Percentiles rank a stretch among this genome's conserved stretches.
Conservation (phyloP, 1,140 invertebrate genomes). For the Homarus americanus region DNA sequence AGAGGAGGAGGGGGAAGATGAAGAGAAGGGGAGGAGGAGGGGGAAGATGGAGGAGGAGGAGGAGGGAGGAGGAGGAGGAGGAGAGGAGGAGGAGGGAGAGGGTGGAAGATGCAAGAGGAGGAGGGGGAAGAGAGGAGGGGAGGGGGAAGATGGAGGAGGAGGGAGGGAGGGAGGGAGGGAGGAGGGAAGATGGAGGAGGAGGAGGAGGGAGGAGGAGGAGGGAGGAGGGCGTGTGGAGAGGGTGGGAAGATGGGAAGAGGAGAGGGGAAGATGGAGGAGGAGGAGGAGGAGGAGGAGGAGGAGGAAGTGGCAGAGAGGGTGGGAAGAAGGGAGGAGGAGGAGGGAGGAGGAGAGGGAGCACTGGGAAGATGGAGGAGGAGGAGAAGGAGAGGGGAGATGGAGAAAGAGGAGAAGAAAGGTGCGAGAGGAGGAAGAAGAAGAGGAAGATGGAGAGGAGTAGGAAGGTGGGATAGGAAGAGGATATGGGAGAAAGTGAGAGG, state of each 20-base stretch:
- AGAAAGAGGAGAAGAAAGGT: too few relatives aligned
- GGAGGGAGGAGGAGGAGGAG: constrained; percentile 7
- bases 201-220: constrained; percentile 11
- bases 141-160: constrained; percentile 14
- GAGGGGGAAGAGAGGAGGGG: neutral
- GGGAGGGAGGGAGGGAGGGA: neutral
- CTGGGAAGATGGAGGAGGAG: too few relatives aligned
- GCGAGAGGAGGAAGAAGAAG: too few relatives aligned
- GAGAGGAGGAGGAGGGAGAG: constrained; percentile 5
- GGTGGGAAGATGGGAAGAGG: too few relatives aligned
- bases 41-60: neutral
- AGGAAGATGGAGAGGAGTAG: too few relatives aligned
- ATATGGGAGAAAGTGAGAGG: too few relatives aligned
- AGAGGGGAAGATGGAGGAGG: neutral
- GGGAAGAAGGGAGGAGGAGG: too few relatives aligned
- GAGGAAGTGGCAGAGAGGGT: neutral
- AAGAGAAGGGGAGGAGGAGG: neutral
- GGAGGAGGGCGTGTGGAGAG: too few relatives aligned
- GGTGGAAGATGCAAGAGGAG: constrained; percentile 9
- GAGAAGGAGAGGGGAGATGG: too few relatives aligned
- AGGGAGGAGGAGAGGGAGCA: neutral
- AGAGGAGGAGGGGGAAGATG: too few relatives aligned
- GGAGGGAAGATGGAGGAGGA: neutral
- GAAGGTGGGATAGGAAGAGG: too few relatives aligned
- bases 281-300: constrained; percentile 18